Base-by-base conservation (phyloP, 2,888 invertebrate genomes). In the Lysandra coridon region DNA sequence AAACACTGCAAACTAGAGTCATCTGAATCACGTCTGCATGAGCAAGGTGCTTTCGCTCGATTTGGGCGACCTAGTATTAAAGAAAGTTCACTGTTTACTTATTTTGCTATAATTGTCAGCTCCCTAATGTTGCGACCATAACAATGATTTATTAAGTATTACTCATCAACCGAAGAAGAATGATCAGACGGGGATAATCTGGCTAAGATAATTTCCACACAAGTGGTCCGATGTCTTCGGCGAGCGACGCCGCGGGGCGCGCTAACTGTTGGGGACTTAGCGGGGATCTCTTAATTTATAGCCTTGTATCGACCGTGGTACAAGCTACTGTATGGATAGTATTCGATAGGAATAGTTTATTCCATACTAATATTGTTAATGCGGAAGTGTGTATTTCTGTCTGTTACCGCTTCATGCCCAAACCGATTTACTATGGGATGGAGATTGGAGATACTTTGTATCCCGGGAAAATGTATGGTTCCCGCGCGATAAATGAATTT, bases 241-340 rank as follows among this genome's bases (percentile, higher is more conserved):
- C 86, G 89, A 88, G 89, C 85, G 85, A 88, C 92, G 90, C 92
- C 89, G 89, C 91, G 90, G 92, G 93, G 91, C 87, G 91, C 89
- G 88, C 89, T 83, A 87, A 87, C 88, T 91, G 92, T 89, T 90
- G 92, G 93, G 91, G 92, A 90, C 93, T 94, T 94, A 93, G 91
- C 90, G 88, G 91, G 92, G 90, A 94, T 92, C 93, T 94, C 93
- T 92, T 94, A 94, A 94, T 94, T 94, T 94, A 94, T 94, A 90
- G 93, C 92, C 82, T 85, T 83, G 85, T 86, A 87, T 84, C 89
- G 86, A 82, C 84, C 84, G 82, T 82, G 84, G 85, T 80, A n/a
- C 81, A 85, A 86, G 80, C 81, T 1, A 78, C 2, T 80, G 64
- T 12, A 30, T 23, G 4, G 53, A 53, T 57, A 57, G 17, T 57